Base-by-base conservation (phyloP, 2,113 vertebrate genomes). In the Pao palembangensis region DNA sequence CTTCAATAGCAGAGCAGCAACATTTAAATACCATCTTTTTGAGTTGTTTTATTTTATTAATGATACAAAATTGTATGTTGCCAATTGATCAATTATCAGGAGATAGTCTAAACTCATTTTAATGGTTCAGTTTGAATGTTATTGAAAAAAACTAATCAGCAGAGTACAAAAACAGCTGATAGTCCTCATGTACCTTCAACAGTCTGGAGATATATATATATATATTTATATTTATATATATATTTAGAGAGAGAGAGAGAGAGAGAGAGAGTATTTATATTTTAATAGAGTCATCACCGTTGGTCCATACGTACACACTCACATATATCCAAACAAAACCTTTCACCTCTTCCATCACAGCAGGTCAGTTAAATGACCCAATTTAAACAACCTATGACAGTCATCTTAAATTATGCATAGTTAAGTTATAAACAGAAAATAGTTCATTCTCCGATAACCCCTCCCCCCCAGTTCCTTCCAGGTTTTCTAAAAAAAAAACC, bases 171-270 rank as follows among this genome's bases (percentile, higher is more conserved):
- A 23, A 77, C 54, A 50, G 54, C 4, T 15, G 51, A 38, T 44
- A 43, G 56, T 61, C 50, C 5, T 28, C 25, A 66, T 69, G 73
- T 53, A 69, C 69, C 73, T 80, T 89, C 81, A 85, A 86, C 83
- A 90, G 85, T 87, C 78, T 84, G 85, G 87, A 83, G 87, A 73
- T 89, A 81, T 85, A 85, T 49, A 49, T 49, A n/a, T 49, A 69
- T 82, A 86, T 82, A 73, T 87, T 75, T 84, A 76, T 88, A 80
- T 85, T 82, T 88, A 73, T 89, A 80, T 85, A 85, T 49, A 49
- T 49, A n/a, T 49, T 69, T 82, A 86, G 81, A 73, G 21, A 23
- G 21, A 23, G 25, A 7, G 25, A 86, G 81, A 73, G 21, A 23
- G 21, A 86, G 81, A 73, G 21, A 23, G 21, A 23, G 25, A 7